Evolutionary conservation across 1,140 invertebrate species (phyloP), one percentile per base, ranked within the genome.

Genomic region (Ladona fulva): DNA sequence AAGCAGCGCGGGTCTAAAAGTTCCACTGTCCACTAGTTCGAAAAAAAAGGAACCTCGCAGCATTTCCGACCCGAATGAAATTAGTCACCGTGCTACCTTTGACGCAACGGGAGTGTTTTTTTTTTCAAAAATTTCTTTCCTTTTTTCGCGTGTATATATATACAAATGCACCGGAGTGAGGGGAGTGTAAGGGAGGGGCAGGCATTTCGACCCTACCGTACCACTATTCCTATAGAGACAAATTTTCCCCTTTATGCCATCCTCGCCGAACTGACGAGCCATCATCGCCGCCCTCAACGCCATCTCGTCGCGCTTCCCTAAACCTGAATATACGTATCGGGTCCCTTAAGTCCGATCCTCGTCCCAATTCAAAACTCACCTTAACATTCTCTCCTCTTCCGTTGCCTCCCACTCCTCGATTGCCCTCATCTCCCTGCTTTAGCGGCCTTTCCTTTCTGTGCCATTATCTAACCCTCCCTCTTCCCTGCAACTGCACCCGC

Each of bases 51-150:
- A 66, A 16, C 52, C 52, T 22, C 52, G 52, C 14, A 12, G n/a
- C 3, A 12, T 66, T 66, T 66, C 52, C 12, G 19, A 19, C 44
- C 52, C 52, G n/a, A 66, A 66, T 66, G 52, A 66, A 66, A 66
- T 66, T 66, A 66, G 52, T 66, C 52, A 66, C 52, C 52, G 52
- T 66, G 52, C n/a, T 66, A 22, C 52, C 52, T 66, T 66, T 66
- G 52, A 66, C n/a, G 52, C 52, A 66, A 22, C 14, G 12, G 44
- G 10, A 52, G 44, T 52, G 44, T 19, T 52, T 52, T 11, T 66
- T 19, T 66, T 16, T 12, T 37, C 1, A 5, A 37, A 37, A 37
- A 66, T 66, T 66, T 12, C n/a, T 66, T 12, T 12, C 14, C 12
- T 22, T 66, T 66, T 12, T 12, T 1, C 52, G 16, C 3, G 52